These are phyloP conservation scores for Benitochromis conjunctus DNA, from an alignment of 2,113 vertebrate species.

Conservation along the genomic window DNA sequence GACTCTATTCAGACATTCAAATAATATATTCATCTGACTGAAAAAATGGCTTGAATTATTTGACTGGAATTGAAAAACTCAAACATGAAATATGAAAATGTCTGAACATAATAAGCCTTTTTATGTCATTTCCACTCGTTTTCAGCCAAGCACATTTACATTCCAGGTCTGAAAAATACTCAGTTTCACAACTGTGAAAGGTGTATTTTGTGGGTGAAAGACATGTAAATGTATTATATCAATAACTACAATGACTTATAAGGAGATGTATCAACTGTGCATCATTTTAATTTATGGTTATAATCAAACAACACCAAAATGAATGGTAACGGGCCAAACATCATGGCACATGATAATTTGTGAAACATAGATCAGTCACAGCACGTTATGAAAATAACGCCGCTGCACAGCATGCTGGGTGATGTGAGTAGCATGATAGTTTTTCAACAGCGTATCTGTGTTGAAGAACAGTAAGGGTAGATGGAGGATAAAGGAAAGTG, in stretches of 20 bases:
- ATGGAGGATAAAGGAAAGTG: neutral
- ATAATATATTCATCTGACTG: neutral
- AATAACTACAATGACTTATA: neutral
- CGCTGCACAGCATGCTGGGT: neutral
- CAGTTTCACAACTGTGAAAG: neutral
- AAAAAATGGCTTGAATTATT: neutral
- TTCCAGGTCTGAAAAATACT: neutral
- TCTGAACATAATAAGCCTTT: neutral
- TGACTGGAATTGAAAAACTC: neutral
- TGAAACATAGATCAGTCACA: neutral
- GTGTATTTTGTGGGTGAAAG: neutral
- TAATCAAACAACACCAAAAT: neutral
- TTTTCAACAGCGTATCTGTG: neutral
- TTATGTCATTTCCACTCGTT: neutral
- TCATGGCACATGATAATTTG: neutral
- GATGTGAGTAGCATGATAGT: neutral
- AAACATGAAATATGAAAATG: neutral
- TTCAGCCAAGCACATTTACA: neutral
- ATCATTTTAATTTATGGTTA: neutral
- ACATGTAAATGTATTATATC: neutral
- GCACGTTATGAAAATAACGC: neutral
- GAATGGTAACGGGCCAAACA: neutral
- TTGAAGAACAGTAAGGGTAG: neutral
- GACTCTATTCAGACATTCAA: neutral
- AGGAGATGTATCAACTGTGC: neutral